These are phyloP conservation scores for Psittacara wagleri DNA, from an alignment of 2,113 vertebrate genomes.

Conservation along the genomic window DNA sequence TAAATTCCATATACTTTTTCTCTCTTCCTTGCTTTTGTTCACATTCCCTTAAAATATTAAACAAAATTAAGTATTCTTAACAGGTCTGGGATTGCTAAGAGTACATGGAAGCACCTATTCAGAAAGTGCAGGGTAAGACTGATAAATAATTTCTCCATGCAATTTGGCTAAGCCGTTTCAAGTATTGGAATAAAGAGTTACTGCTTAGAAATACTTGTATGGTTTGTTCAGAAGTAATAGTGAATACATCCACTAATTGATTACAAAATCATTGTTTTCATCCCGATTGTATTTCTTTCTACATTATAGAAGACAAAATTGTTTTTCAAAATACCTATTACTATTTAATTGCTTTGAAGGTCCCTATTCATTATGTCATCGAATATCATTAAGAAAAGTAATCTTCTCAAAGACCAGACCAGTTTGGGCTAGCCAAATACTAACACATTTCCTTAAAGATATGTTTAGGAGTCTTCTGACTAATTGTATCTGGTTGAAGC, in stretches of 20 bases:
- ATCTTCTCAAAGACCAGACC: background rate
- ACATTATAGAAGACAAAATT: background rate
- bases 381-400: background rate
- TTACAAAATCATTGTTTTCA: background rate
- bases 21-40: background rate
- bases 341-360: background rate
- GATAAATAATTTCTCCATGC: background rate
- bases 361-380: background rate
- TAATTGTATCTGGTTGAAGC: background rate
- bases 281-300: background rate
- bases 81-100: background rate
- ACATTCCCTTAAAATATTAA: background rate
- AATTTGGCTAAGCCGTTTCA: background rate
- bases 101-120: background rate
- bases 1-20: background rate
- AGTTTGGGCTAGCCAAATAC: background rate
- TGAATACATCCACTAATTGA: background rate
- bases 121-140: background rate
- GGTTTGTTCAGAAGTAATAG: background rate
- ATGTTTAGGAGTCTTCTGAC: background rate
- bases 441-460: background rate
- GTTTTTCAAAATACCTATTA: background rate
- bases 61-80: background rate
- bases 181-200: background rate
- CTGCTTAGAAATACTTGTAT: background rate